phyloP scores from a whole-genome alignment of 1,140 invertebrate genomes.

The Dufourea novaeangliae region DNA sequence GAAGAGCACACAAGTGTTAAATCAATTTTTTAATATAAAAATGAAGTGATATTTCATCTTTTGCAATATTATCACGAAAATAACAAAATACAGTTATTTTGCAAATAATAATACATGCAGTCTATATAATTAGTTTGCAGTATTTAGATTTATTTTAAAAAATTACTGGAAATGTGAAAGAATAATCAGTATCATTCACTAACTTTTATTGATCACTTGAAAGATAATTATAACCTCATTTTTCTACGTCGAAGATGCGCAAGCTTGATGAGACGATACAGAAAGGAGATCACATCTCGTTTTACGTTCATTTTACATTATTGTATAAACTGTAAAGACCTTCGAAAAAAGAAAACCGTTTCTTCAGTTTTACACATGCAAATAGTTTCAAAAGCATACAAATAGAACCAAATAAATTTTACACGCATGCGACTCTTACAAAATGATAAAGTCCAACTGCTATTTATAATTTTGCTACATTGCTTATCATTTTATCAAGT shows the following conservation, averaged over 20 bases:
- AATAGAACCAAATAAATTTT: background rate
- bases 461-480: background rate
- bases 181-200: conserved; percentile 12
- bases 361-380: background rate
- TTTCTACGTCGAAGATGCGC: conserved; percentile 33
- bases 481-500: background rate
- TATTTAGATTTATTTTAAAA: background rate
- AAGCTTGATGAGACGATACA: background rate
- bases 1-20: background rate
- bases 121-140: background rate
- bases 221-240: conserved; percentile 64
- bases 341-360: background rate
- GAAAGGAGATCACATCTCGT: conserved; percentile 14
- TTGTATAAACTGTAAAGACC: background rate
- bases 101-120: background rate
- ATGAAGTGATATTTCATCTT: background rate
- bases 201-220: conserved; percentile 63
- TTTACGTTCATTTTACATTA: conserved; percentile 1
- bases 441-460: background rate
- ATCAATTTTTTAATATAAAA: background rate
- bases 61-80: background rate
- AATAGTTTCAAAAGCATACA: background rate
- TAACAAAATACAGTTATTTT: background rate
- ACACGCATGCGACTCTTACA: background rate
- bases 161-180: conserved; percentile 4